Base-by-base conservation (phyloP, 1,140 invertebrate genomes). In the Euura lappo region DNA sequence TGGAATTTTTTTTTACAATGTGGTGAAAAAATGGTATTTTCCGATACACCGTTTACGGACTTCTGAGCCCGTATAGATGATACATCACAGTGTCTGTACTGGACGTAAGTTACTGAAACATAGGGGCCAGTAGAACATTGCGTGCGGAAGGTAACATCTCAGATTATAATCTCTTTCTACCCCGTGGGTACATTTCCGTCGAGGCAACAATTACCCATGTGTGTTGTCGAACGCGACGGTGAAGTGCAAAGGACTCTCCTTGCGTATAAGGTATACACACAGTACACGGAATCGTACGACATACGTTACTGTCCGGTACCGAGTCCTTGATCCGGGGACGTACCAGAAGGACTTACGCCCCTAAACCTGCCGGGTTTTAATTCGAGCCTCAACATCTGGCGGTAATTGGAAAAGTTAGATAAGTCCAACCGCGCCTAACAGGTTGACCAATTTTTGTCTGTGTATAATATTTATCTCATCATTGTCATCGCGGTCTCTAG, bases 101-200 rank as follows among this genome's bases (percentile, higher is more conserved):
- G 51, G 51, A 60, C 51, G 13, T 8, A 60, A 60, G 51, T 5
- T 11, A 11, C 51, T 28, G 28, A 28, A 60, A 60, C 51, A 60
- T 60, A 60, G 51, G 51, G 51, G 51, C 13, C 13, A 79, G 75
- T 73, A 79, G 80, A 28, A 28, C 28, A 28, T 84, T 76, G 82
- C 82, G 82, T 84, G 82, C 79, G 79, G 75, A 76, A 76, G 76
- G 77, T 80, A 84, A 78, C 80, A 83, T 84, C 82, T 86, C 84
- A 84, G 84, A 86, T 86, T 83, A 79, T 79, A 84, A 86, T 86
- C 84, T 82, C 51, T 60, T 11, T 28, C 28, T 28, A 28, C 28
- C 28, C 51, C 51, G 2, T n/a, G 51, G 10, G 51, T 80, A 84
- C 83, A 84, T 80, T 84, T 84, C 82, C 79, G 78, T 79, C 79